Conservation (phyloP, 2,797 vertebrate species). For the Ceryle rudis region DNA sequence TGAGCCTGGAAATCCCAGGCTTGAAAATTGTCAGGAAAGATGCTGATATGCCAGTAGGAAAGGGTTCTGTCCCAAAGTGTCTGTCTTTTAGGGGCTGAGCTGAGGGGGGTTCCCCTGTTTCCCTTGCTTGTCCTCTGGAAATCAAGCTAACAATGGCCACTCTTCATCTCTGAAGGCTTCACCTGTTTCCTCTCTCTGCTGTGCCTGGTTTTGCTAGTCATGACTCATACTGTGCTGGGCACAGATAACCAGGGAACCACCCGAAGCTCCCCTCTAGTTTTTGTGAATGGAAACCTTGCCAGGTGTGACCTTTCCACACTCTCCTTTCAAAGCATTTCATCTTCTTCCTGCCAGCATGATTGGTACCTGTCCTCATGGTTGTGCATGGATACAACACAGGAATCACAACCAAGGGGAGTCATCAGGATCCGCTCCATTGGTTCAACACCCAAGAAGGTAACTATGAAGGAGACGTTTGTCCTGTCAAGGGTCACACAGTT, state of each 20-base stretch:
- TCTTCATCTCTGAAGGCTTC: not conserved
- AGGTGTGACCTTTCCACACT: not conserved
- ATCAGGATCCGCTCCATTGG: not conserved
- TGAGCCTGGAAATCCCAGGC: not conserved
- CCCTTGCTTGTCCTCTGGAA: not conserved
- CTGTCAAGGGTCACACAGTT: not conserved
- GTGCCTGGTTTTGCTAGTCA: not conserved
- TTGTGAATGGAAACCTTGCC: not conserved
- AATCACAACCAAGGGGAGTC: not conserved
- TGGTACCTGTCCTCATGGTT: rapidly evolving
- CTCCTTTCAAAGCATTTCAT: not conserved
- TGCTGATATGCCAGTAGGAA: not conserved
- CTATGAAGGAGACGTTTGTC: not conserved
- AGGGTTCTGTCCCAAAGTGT: not conserved
- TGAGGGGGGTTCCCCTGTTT: rapidly evolving
- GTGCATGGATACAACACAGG: not conserved
- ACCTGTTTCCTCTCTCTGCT: rapidly evolving
- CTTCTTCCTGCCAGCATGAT: not conserved
- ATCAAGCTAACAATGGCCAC: not conserved
- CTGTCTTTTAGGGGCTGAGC: not conserved
- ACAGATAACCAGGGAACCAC: not conserved
- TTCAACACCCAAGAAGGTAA: not conserved
- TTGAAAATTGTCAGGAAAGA: not conserved
- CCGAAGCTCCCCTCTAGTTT: not conserved
- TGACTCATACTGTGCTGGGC: not conserved